phyloP scores from a whole-genome alignment of 1,140 invertebrate species.

The Lepidurus arcticus region DNA sequence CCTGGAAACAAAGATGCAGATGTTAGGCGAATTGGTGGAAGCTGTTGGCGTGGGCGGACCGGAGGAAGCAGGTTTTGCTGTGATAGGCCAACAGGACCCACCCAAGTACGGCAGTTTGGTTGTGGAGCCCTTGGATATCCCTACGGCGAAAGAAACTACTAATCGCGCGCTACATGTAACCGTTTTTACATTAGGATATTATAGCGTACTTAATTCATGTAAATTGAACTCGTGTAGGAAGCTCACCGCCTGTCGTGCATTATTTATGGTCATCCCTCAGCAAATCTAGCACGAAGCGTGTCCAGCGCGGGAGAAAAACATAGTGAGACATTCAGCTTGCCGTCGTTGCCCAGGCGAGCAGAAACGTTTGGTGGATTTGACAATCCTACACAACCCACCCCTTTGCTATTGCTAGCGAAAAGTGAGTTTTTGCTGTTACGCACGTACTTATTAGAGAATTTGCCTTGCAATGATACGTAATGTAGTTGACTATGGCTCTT shows the following conservation, averaged over 20 bases:
- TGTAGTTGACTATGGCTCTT: too few species aligned
- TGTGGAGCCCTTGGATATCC: slow-evolving; percentile 47
- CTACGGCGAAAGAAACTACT: slow-evolving; percentile 39
- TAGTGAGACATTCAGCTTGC: slow-evolving; percentile 70
- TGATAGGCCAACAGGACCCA: slow-evolving; percentile 38
- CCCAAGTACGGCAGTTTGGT: slow-evolving; percentile 55
- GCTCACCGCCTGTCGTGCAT: slow-evolving; percentile 65
- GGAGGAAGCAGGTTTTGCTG: neutral
- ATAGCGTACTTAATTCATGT: slow-evolving; percentile 22
- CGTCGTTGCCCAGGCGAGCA: slow-evolving; percentile 77
- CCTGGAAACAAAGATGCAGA: slow-evolving; percentile 79
- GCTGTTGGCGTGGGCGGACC: slow-evolving; percentile 27
- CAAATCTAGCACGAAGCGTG: slow-evolving; percentile 75
- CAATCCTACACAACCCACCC: slow-evolving; percentile 38
- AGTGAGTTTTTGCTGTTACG: neutral
- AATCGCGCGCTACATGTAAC: slow-evolving; percentile 19
- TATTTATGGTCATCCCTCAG: slow-evolving; percentile 55
- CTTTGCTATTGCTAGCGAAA: neutral
- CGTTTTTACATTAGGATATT: neutral
- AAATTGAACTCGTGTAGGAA: slow-evolving; percentile 49
- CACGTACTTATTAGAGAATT: too few species aligned
- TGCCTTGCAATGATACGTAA: too few species aligned
- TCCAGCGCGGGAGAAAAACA: slow-evolving; percentile 87
- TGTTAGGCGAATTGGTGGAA: slow-evolving; percentile 69
- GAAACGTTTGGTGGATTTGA: slow-evolving; percentile 95